Conservation (phyloP, 2,888 invertebrate genomes). For the Acanthosepion esculentum region DNA sequence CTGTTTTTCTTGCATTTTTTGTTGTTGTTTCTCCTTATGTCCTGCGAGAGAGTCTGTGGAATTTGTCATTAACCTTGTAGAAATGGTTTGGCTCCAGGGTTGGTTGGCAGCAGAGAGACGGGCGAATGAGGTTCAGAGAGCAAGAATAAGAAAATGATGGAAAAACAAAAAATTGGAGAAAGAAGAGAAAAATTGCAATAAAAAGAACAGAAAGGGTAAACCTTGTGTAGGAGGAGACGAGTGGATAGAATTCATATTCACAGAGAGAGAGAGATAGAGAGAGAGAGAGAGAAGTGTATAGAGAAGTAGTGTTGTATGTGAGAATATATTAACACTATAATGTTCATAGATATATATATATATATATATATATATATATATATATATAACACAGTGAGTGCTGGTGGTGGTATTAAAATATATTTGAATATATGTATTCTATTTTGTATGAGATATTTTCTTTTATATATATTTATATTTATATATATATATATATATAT, state of each 20-base stretch:
- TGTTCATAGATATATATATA: background rate
- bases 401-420: no score
- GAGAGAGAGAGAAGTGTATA: no score
- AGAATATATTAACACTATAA: background rate
- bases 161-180: background rate
- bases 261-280: no score
- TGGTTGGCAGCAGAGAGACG: background rate
- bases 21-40: background rate
- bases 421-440: no score
- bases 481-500: no score
- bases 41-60: background rate
- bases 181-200: background rate
- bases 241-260: background rate
- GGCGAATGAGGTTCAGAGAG: no score
- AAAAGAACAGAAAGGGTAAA: no score
- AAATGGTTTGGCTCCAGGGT: background rate
- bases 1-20: background rate
- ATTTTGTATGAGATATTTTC: no score
- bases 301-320: background rate
- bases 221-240: rapidly evolving
- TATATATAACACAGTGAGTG: no score
- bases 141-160: no score
- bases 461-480: no score
- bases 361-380: no score
- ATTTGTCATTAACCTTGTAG: background rate